Conservation (phyloP, 2,797 vertebrate genomes). For the Enteromius radiatus region DNA sequence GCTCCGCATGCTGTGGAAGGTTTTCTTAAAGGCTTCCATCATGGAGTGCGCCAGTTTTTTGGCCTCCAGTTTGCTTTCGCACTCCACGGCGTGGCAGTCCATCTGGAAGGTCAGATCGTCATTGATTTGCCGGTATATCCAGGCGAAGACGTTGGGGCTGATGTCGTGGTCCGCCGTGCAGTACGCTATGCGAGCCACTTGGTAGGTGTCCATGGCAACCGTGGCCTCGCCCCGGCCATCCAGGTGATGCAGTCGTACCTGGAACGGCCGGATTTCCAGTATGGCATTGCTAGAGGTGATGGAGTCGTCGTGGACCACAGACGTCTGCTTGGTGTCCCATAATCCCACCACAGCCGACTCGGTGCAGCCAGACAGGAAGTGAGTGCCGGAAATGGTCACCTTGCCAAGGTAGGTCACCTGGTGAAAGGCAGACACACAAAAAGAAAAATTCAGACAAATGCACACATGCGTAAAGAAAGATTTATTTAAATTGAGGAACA, state of each 20-base stretch:
- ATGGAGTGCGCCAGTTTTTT: conserved; percentile 98
- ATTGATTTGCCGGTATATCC: conserved; percentile 98
- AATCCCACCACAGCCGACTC: conserved; percentile 94
- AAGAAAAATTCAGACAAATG: conserved; percentile 32
- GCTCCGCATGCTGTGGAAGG: conserved; percentile 98
- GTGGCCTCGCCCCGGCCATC: conserved; percentile 89
- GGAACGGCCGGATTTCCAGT: conserved; percentile 97
- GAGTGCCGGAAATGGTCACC: conserved; percentile 90
- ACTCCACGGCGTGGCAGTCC: conserved; percentile 98
- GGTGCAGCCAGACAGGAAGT: conserved; percentile 95
- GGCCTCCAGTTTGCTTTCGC: conserved; percentile 96
- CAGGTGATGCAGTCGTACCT: conserved; percentile 95
- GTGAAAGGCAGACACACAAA: conserved; percentile 9
- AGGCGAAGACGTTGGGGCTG: conserved; percentile 95
- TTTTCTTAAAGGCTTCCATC: conserved; percentile 99
- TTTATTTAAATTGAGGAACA: not conserved
- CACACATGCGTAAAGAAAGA: not conserved
- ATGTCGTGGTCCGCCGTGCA: conserved; percentile 97
- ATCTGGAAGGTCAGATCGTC: conserved; percentile 98
- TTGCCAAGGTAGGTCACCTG: conserved; percentile 97
- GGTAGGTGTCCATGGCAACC: conserved; percentile 95
- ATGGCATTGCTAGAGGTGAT: conserved; percentile 77
- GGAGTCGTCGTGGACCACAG: conserved; percentile 78
- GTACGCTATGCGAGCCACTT: conserved; percentile 98
- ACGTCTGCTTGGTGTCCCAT: conserved; percentile 83